phyloP scores from a whole-genome alignment of 2,888 invertebrate genomes.

The Salticus scenicus region DNA sequence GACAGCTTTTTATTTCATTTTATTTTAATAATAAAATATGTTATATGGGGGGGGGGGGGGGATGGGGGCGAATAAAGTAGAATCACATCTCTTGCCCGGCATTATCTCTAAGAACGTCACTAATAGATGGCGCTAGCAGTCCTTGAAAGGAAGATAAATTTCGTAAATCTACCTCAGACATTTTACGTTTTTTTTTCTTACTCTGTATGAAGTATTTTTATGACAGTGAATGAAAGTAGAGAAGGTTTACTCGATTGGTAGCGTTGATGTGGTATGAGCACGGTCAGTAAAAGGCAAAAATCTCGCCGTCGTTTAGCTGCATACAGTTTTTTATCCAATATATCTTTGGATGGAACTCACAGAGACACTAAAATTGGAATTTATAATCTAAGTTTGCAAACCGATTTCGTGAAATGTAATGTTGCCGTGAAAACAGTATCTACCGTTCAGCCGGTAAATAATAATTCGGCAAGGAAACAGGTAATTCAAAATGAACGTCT shows the following conservation, averaged over 20 bases:
- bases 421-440: conserved; percentile 32
- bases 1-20: too few species aligned
- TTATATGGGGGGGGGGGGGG: too few species aligned
- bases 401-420: conserved; percentile 51
- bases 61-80: too few species aligned
- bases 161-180: neutral
- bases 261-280: conserved; percentile 72
- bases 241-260: conserved; percentile 19
- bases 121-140: neutral
- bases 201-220: neutral
- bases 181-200: neutral
- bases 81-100: too few species aligned
- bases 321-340: conserved; percentile 94
- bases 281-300: conserved; percentile 73
- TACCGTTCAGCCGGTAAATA: conserved; percentile 26
- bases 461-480: conserved; percentile 25
- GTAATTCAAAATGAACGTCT: conserved; percentile 43
- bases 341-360: conserved; percentile 93
- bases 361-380: conserved; percentile 79
- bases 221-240: conserved; percentile 8
- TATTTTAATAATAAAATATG: too few species aligned
- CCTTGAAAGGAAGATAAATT: neutral
- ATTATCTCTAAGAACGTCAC: neutral
- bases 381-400: conserved; percentile 62
- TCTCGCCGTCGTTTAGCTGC: conserved; percentile 78